Evolutionary conservation across 2,113 vertebrate genomes (phyloP).

Genomic region (Guaruba guarouba): DNA sequence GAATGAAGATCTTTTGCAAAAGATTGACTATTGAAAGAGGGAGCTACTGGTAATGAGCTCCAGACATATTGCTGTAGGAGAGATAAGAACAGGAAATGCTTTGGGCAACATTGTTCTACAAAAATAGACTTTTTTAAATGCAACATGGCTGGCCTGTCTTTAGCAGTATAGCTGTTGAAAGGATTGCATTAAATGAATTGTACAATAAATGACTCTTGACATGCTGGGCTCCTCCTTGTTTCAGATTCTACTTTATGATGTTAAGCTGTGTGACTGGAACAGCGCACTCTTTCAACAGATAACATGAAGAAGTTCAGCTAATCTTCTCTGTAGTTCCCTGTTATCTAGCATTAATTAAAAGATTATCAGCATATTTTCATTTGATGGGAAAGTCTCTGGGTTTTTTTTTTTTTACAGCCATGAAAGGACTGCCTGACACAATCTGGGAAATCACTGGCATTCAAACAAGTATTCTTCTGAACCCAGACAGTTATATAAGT

Average conservation of each 20-base stretch:
- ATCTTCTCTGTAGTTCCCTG: constrained; percentile 33
- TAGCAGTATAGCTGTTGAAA: constrained; percentile 35
- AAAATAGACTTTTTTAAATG: constrained; percentile 47
- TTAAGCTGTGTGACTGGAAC: constrained; percentile 44
- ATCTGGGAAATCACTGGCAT: constrained; percentile 57
- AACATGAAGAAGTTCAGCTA: background rate
- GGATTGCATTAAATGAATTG: constrained; percentile 37
- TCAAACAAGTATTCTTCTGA: constrained; percentile 57
- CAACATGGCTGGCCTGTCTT: constrained; percentile 23
- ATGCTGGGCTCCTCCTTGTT: constrained; percentile 31
- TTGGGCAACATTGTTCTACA: constrained; percentile 38
- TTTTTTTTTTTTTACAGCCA: constrained; percentile 1
- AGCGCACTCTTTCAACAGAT: constrained; percentile 38
- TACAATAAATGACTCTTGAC: constrained; percentile 42
- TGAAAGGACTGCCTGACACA: constrained; percentile 57
- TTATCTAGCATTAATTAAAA: constrained; percentile 49
- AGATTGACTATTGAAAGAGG: constrained; percentile 18
- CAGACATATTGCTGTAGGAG: constrained; percentile 30
- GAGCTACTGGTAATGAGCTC: constrained; percentile 40
- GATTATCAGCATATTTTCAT: constrained; percentile 52
- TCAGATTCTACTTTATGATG: constrained; percentile 36
- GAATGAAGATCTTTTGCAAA: constrained; percentile 38
- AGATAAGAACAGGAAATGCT: constrained; percentile 59
- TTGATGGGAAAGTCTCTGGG: constrained; percentile 32
- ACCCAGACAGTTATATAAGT: constrained; percentile 54